phyloP scores from a whole-genome alignment of 2,888 invertebrate species.

The Deroplatys truncata region DNA sequence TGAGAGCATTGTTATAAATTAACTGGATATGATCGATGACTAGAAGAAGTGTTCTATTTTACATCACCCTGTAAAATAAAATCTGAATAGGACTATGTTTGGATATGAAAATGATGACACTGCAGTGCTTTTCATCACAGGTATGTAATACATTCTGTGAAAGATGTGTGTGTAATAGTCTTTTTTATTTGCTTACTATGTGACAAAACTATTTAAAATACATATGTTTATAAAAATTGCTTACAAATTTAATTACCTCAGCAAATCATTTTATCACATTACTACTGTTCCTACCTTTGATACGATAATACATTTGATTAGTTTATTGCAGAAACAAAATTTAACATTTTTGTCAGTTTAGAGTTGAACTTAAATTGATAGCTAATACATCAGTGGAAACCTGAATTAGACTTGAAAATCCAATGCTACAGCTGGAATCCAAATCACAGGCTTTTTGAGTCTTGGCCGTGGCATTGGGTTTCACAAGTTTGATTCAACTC shows the following conservation, averaged over 20 bases:
- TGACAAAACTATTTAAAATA: not conserved
- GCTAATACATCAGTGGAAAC: no score
- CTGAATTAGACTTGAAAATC: no score
- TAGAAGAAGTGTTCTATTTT: not conserved
- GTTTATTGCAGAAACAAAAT: no score
- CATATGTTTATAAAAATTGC: not conserved
- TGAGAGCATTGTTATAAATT: conserved; percentile 1
- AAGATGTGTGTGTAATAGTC: not conserved
- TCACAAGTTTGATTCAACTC: no score
- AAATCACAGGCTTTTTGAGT: no score
- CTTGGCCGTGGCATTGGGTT: no score
- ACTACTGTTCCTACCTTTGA: not conserved
- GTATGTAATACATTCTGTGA: not conserved
- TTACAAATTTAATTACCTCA: not conserved
- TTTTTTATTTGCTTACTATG: not conserved
- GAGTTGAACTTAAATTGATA: no score
- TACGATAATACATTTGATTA: no score
- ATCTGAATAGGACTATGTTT: not conserved
- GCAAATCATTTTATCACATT: not conserved
- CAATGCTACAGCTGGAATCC: no score
- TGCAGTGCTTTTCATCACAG: not conserved
- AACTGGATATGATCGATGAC: not conserved
- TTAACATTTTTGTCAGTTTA: no score
- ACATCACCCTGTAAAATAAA: not conserved
- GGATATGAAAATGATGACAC: not conserved